Conservation (phyloP, 2,797 vertebrate species). For the Knipowitschia caucasica region DNA sequence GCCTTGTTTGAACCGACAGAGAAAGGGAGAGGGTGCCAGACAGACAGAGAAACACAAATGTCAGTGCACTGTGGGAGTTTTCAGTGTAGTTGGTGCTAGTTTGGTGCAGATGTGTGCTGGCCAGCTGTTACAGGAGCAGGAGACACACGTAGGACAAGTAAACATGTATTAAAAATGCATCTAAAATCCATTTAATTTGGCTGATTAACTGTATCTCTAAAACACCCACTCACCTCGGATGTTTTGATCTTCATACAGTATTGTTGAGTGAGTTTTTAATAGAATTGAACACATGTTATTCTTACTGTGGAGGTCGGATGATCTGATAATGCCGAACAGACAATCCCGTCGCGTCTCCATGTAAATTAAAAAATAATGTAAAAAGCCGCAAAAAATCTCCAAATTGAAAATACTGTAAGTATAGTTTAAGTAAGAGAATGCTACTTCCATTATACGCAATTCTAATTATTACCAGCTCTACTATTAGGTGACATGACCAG, state of each 20-base stretch:
- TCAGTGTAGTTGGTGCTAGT: slow-evolving; percentile 26
- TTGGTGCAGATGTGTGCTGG: slow-evolving; percentile 25
- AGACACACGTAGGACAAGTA: background rate
- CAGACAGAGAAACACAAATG: slow-evolving; percentile 36
- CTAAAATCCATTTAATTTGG: background rate
- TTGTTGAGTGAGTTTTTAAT: too few species aligned
- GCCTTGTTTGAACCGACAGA: slow-evolving; percentile 63
- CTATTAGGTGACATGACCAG: background rate
- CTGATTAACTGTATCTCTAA: background rate
- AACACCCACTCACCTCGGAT: background rate
- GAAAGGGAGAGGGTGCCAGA: slow-evolving; percentile 52
- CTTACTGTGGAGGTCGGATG: too few species aligned
- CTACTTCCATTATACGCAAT: background rate
- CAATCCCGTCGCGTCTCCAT: too few species aligned
- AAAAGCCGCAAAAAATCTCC: background rate
- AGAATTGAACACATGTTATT: too few species aligned
- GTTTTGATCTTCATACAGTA: background rate
- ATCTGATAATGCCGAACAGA: too few species aligned
- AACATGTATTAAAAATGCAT: background rate
- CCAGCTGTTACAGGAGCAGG: slow-evolving; percentile 23
- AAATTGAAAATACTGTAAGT: background rate
- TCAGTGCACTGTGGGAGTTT: slow-evolving; percentile 39
- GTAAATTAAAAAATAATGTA: background rate
- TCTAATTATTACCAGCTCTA: background rate
- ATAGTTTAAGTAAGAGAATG: background rate